Base-by-base conservation (phyloP, 2,797 vertebrate genomes). In the Meriones psammophilus region DNA sequence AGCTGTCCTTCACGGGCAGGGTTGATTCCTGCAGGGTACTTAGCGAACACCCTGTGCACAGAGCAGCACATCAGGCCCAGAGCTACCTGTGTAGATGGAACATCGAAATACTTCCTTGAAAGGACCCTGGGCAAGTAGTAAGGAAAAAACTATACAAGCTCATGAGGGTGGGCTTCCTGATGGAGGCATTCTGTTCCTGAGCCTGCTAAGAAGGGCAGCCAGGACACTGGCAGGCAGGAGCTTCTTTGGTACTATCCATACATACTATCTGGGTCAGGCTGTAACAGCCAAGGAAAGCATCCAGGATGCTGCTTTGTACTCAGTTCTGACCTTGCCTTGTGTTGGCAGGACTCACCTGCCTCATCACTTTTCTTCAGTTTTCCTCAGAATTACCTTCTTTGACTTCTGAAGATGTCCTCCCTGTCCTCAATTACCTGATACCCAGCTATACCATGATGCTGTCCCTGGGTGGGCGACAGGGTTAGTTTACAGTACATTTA, bases 381-480 rank as follows among this genome's bases (percentile, higher is more conserved):
- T 93, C 42, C 81, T 60, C 46, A 85, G 24, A 22, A 12, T 81
- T 58, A 30, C 74, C 78, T 83, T 68, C 76, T 88, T n/a, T 91
- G 69, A 42, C 56, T 80, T 93, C 73, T 42, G 4, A 94, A 84
- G 71, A 89, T 39, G 77, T 12, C 64, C 66, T 78, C 33, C 24
- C 56, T 5, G 26, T 24, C 18, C 39, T 5, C 1, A 0, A 15
- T 62, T 89, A 18, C 54, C 68, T 56, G 4, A 39, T 42, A 9
- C 0, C 17, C 0, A 22, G 54, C 71, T 42, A n/a, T 42, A 2
- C 15, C 2, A 0, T 18, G 8, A 15, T 2, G 0, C 17, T 28
- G 62, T 22, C 22, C 78, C 54, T 62, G 2, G 14, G 69, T 88
- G 58, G 56, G 6, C 77, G 26, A 0, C 22, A 0, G 30, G 2